Evolutionary conservation across 2,113 vertebrate genomes (phyloP).

Genomic region (Vidua macroura): DNA sequence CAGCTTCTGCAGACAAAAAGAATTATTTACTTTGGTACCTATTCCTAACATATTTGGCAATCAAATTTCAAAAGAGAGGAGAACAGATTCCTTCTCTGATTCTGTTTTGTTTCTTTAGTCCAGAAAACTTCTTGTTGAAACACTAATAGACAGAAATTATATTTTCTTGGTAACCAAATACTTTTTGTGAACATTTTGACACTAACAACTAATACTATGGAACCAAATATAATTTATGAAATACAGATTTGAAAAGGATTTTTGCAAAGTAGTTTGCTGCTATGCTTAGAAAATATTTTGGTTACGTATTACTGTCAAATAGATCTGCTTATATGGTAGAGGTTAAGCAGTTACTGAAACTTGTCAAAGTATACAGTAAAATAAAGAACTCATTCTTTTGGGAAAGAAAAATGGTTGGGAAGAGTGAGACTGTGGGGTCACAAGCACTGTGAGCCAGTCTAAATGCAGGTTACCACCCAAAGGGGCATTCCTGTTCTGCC

Average conservation of each 20-base stretch:
- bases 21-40: not conserved
- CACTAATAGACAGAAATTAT: not conserved
- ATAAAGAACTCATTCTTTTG: constrained; percentile 54
- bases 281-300: not conserved
- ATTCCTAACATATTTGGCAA: not conserved
- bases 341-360: constrained; percentile 12
- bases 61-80: not conserved
- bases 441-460: not conserved
- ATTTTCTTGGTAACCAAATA: not conserved
- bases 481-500: not conserved
- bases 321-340: not conserved
- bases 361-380: not conserved
- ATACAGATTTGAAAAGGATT: not conserved
- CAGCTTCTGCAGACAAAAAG: not conserved
- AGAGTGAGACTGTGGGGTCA: not conserved
- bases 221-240: not conserved
- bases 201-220: not conserved
- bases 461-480: not conserved
- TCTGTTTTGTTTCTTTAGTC: not conserved
- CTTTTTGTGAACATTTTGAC: not conserved
- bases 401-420: not conserved
- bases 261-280: not conserved
- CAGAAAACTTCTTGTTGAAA: not conserved
- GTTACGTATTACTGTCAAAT: not conserved
- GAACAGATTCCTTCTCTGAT: not conserved